Evolutionary conservation across 2,888 invertebrate genomes (phyloP), one percentile per base, ranked within the genome.

Genomic region (Drosophila birchii): DNA sequence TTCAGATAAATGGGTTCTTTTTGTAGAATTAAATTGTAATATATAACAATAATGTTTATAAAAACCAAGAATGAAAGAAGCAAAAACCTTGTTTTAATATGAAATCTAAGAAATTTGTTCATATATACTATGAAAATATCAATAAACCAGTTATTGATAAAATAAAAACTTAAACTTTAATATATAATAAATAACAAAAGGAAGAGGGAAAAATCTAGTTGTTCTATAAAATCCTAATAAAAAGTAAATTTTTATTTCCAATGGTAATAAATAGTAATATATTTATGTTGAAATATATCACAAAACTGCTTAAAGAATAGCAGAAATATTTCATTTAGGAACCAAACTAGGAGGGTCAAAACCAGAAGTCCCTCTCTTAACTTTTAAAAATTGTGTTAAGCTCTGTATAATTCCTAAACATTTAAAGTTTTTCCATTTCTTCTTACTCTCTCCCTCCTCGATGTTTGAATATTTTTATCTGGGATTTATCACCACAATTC

Each of bases 401-500:
- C 51, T 8, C 14, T 34, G 16, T 8, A 3, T 51, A 51, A 16
- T 51, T 51, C 34, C 34, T 5, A 9, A 34, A 5, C 16, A 34
- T 51, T 20, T 16, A 2, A 8, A 11, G 20, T 20, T 34, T 5
- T 49, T 49, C 7, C 8, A n/a, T 29, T 18, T 18, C 12, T 5
- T n/a, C 29, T 29, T 16, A 47, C 16, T 45, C 6, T 18, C 18
- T 12, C 18, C 4, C 14, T 4, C 20, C 2, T 3, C 23, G 5
- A 11, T 36, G 36, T 3, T 23, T 45, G 16, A 14, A 29, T 60
- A 39, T 39, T 60, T 63, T 34, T 49, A 29, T 32, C 16, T 34
- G 39, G 32, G 47, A 34, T 9, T 63, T 60, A 26, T 34, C 23
- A 34, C 32, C 47, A 14, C 32, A 41, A 34, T 61, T 63, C 16